phyloP scores from a whole-genome alignment of 2,888 invertebrate species.

The Thera britannica region DNA sequence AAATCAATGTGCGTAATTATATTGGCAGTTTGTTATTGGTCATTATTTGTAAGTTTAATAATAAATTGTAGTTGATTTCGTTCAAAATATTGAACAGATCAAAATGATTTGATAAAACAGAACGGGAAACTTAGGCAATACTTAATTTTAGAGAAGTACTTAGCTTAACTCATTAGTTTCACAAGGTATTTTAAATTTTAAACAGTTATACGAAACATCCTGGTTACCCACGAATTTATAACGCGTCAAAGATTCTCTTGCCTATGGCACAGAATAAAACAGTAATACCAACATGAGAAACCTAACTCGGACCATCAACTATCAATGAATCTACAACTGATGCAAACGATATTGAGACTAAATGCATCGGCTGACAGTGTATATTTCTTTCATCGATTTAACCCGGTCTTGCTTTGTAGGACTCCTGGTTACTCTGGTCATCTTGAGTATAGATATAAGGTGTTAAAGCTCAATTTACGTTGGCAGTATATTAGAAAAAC shows the following conservation, averaged over 20 bases:
- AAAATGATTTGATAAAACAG: not conserved
- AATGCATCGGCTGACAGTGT: not conserved
- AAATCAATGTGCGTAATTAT: constrained; percentile 20
- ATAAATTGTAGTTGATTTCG: not conserved
- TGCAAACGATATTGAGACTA: constrained; percentile 3
- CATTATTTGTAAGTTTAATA: not conserved
- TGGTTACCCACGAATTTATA: constrained; percentile 19
- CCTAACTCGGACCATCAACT: not conserved
- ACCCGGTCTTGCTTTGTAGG: not conserved
- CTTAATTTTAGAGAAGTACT: not conserved
- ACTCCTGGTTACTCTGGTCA: not conserved
- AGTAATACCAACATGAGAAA: constrained; percentile 11
- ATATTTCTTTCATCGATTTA: not conserved
- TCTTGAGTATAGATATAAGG: constrained; percentile 21
- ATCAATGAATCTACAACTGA: constrained; percentile 2
- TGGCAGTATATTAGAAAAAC: not conserved
- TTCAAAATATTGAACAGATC: not conserved
- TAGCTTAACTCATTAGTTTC: not conserved
- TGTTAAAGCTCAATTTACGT: not conserved
- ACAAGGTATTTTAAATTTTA: not conserved
- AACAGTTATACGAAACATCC: constrained; percentile 18
- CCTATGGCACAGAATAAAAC: constrained; percentile 16
- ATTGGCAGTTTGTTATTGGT: constrained; percentile 10
- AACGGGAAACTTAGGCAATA: not conserved
- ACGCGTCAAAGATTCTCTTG: constrained; percentile 14